These are phyloP conservation scores for Lithosia quadra DNA, from an alignment of 2,888 invertebrate species.

Conservation along the genomic window DNA sequence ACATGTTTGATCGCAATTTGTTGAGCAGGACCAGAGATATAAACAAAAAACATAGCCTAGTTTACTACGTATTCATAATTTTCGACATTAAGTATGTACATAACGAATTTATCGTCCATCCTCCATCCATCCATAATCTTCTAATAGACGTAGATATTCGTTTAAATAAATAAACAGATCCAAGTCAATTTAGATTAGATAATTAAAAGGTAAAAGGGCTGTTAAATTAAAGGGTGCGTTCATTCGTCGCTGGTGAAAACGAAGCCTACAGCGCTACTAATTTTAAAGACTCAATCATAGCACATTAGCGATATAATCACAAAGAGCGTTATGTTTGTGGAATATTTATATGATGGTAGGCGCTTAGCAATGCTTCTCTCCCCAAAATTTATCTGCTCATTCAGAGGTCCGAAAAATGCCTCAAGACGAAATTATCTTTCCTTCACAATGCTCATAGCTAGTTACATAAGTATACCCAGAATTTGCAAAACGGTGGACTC, in stretches of 20 bases:
- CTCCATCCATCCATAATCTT: slow-evolving; percentile 12
- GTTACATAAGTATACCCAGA: no score
- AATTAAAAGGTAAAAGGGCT: slow-evolving; percentile 37
- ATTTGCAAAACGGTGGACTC: no score
- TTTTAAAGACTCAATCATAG: slow-evolving; percentile 33
- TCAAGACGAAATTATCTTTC: not conserved
- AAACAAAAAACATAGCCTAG: no score
- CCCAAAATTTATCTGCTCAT: not conserved
- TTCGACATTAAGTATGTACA: slow-evolving; percentile 16
- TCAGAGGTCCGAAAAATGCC: not conserved
- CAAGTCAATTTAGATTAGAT: slow-evolving; percentile 35
- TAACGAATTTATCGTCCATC: slow-evolving; percentile 13
- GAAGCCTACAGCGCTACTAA: slow-evolving; percentile 12
- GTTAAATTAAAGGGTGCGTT: slow-evolving; percentile 28
- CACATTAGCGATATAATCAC: slow-evolving; percentile 19
- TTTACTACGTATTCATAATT: slow-evolving; percentile 24
- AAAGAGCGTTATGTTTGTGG: slow-evolving; percentile 11
- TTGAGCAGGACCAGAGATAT: no score
- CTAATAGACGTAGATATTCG: slow-evolving; percentile 30
- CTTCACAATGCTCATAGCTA: not conserved
- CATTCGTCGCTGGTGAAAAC: slow-evolving; percentile 9
- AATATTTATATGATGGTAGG: not conserved
- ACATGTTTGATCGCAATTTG: no score
- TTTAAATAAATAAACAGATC: slow-evolving; percentile 39
- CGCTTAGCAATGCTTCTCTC: not conserved